Evolutionary conservation across 1,140 invertebrate genomes (phyloP).

Genomic region (Brachionus angularis): DNA sequence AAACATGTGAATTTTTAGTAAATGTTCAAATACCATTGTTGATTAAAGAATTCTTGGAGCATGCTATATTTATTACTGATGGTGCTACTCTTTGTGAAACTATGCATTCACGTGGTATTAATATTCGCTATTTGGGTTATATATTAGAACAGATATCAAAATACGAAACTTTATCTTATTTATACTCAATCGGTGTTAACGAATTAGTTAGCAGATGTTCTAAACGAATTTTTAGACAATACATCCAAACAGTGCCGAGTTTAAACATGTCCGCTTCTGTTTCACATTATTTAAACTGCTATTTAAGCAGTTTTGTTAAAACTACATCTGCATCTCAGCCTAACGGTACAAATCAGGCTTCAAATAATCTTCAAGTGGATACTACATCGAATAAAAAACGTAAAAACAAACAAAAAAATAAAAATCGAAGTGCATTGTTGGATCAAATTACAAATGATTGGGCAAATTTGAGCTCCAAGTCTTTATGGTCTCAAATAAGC

Average conservation of each 20-base stretch:
- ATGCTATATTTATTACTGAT: constrained; percentile 86
- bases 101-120: constrained; percentile 70
- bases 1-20: constrained; percentile 89
- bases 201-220: constrained; percentile 80
- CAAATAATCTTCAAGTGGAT: not conserved
- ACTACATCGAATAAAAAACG: constrained; percentile 4
- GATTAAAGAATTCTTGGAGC: constrained; percentile 85
- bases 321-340: not conserved
- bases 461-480: constrained; percentile 75
- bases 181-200: constrained; percentile 76
- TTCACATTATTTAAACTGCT: constrained; percentile 90
- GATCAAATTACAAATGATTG: constrained; percentile 68
- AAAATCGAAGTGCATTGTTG: not conserved
- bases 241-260: constrained; percentile 81
- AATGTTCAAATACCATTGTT: constrained; percentile 87
- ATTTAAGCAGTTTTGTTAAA: constrained; percentile 53
- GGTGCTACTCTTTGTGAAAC: constrained; percentile 59
- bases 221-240: constrained; percentile 87
- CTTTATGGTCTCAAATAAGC: constrained; percentile 80
- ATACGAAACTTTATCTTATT: constrained; percentile 63
- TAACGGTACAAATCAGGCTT: not conserved
- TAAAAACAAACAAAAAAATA: constrained; percentile 38
- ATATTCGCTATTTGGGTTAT: constrained; percentile 89
- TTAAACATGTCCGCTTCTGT: constrained; percentile 81
- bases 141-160: constrained; percentile 52